phyloP scores from a whole-genome alignment of 2,113 vertebrate genomes.

The Xyrauchen texanus region DNA sequence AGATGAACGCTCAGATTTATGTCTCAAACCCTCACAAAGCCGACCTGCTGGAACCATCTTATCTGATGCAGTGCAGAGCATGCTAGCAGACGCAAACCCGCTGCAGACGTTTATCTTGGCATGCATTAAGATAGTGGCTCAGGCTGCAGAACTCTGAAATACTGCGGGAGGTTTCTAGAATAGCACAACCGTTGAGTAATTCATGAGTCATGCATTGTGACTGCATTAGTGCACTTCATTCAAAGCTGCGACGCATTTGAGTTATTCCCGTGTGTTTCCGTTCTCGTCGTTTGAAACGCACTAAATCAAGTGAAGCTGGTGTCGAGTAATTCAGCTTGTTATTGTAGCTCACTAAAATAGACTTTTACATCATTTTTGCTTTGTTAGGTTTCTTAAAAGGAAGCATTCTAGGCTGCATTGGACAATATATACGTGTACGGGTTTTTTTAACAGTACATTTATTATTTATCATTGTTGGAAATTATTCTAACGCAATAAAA shows the following conservation, averaged over 20 bases:
- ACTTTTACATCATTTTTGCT: background rate
- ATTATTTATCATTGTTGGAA: too few relatives aligned
- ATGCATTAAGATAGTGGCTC: background rate
- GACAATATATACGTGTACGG: too few relatives aligned
- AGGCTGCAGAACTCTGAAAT: conserved; percentile 57
- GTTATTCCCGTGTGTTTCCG: conserved; percentile 57
- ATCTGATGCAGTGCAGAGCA: conserved; percentile 33
- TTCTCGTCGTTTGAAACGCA: conserved; percentile 64
- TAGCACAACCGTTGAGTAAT: conserved; percentile 67
- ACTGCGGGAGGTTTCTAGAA: conserved; percentile 57
- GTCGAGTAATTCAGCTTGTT: conserved; percentile 22
- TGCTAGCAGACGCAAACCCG: conserved; percentile 44
- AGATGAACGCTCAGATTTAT: conserved; percentile 31
- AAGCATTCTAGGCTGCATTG: too few relatives aligned
- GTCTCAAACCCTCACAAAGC: background rate
- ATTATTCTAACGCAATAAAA: too few relatives aligned
- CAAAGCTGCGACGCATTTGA: conserved; percentile 3
- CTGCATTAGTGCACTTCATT: conserved; percentile 57
- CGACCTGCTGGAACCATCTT: conserved; percentile 35
- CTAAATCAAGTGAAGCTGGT: conserved; percentile 57
- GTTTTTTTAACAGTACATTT: too few relatives aligned
- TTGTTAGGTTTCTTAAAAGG: too few relatives aligned
- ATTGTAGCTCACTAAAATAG: background rate
- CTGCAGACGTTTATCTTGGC: conserved; percentile 72
- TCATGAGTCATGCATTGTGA: conserved; percentile 60